Evolutionary conservation across 30 jellyfish, hydroid and myxozoan species (phyloP).

Genomic region (Turritopsis rubra): DNA sequence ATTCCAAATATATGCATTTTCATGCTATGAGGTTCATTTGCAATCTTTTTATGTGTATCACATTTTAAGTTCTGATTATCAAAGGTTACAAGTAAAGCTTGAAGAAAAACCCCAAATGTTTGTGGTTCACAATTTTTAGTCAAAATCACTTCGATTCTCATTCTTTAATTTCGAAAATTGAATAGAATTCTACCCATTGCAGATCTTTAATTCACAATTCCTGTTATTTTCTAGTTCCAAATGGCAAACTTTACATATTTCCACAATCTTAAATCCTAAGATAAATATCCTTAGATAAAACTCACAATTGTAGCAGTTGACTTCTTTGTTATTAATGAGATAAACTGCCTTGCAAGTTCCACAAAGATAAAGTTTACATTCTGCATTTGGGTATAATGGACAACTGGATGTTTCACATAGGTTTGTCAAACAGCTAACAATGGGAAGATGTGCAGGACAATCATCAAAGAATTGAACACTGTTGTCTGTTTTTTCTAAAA

Average conservation of each 20-base stretch:
- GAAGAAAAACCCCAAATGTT: not conserved
- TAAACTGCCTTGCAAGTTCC: conserved; percentile 71
- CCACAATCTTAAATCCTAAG: too few species aligned
- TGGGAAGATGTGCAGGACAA: conserved; percentile 25
- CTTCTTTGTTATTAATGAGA: conserved; percentile 30
- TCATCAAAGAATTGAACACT: not conserved
- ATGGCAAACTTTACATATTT: too few species aligned
- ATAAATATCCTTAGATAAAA: not conserved
- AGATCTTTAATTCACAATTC: too few species aligned
- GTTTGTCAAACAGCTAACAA: conserved; percentile 38
- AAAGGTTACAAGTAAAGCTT: not conserved
- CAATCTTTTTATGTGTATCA: too few species aligned
- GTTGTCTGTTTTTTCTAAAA: not conserved
- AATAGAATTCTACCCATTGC: too few species aligned
- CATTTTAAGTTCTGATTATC: too few species aligned
- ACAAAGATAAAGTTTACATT: conserved; percentile 47
- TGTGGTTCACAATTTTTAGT: too few species aligned
- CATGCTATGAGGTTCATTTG: too few species aligned
- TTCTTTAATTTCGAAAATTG: too few species aligned
- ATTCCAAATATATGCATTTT: too few species aligned
- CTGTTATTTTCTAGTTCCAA: too few species aligned
- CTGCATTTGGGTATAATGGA: conserved; percentile 56
- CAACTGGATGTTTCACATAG: conserved; percentile 49
- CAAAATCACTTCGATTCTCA: not conserved
- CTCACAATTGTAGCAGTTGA: conserved; percentile 35